Percentiles rank a stretch among this genome's conserved stretches.
Conservation (phyloP, 2,113 vertebrate genomes). For the Amblyornis subalaris region DNA sequence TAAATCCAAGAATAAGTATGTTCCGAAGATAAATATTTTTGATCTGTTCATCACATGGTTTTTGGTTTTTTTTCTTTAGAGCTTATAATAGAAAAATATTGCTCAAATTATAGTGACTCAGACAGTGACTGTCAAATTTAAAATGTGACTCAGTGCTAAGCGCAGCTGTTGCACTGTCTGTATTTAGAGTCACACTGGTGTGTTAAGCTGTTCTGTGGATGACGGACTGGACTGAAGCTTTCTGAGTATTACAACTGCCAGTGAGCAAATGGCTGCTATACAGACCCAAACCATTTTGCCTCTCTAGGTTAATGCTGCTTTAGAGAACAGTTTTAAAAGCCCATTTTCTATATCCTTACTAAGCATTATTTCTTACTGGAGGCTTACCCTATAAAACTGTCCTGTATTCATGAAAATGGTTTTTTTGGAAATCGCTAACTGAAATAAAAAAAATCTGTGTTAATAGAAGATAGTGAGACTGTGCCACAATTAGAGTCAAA, state of each 20-base stretch:
- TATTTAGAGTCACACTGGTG: neutral
- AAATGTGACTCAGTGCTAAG: neutral
- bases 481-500: neutral
- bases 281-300: neutral
- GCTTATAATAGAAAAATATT: neutral
- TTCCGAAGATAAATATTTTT: conserved; percentile 1
- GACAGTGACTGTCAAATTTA: neutral
- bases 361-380: neutral
- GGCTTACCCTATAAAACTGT: neutral
- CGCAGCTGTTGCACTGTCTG: neutral
- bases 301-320: neutral
- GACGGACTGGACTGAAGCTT: neutral
- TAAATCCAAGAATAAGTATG: conserved; percentile 87
- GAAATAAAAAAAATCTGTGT: neutral
- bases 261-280: neutral
- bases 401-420: neutral
- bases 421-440: neutral
- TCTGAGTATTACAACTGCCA: neutral
- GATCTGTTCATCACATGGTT: neutral
- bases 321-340: neutral
- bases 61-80: neutral
- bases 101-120: neutral
- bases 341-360: neutral
- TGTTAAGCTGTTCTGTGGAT: neutral
- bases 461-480: neutral